Conservation (phyloP, 2,797 vertebrate species). For the Nyctibius grandis region DNA sequence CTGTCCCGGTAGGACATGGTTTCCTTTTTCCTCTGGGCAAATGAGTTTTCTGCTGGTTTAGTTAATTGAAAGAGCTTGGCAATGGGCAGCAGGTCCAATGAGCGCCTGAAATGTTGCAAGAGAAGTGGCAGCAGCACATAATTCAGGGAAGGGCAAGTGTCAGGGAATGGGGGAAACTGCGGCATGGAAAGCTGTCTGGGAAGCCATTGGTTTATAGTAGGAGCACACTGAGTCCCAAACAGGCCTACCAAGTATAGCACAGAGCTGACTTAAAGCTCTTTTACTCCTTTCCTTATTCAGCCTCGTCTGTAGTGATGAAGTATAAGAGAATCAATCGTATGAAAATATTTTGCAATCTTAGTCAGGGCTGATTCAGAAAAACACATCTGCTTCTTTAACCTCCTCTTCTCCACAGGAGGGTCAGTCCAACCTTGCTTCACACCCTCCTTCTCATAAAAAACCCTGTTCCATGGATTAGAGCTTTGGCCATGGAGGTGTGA, state of each 20-base stretch:
- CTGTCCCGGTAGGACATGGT: background rate
- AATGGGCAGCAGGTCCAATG: background rate
- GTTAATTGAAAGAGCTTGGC: background rate
- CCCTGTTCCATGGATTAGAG: background rate
- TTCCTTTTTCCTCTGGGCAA: background rate
- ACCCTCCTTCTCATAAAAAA: background rate
- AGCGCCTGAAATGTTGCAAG: background rate
- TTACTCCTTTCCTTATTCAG: background rate
- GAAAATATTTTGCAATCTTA: background rate
- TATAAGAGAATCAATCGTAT: background rate
- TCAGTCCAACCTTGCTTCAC: background rate
- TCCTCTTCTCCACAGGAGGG: background rate
- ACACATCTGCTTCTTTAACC: background rate
- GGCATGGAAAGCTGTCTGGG: background rate
- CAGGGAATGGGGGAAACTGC: background rate
- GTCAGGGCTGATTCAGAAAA: background rate
- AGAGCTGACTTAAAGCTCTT: background rate
- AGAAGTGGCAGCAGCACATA: background rate
- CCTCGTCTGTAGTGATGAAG: background rate
- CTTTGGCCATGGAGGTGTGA: fast-evolving
- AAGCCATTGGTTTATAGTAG: background rate
- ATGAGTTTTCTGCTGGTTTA: background rate
- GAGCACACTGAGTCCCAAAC: background rate
- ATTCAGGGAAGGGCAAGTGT: background rate
- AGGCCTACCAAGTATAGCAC: background rate